Evolutionary conservation across 2,888 invertebrate species (phyloP).

Genomic region (Napeogenes inachia): DNA sequence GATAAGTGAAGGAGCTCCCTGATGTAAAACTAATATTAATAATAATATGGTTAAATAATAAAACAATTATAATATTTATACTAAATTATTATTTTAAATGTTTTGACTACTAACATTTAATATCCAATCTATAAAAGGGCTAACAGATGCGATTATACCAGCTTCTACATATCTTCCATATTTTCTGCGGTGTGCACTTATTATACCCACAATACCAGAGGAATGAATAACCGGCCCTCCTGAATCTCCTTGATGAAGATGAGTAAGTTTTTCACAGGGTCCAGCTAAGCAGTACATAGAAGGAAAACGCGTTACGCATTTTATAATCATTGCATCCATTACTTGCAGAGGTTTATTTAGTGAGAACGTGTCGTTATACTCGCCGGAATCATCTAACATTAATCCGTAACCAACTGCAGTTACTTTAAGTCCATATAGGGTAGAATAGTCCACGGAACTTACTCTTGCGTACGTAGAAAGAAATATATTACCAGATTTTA

Average conservation of each 20-base stretch:
- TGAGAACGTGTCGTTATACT: neutral
- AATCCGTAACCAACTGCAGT: constrained; percentile 10
- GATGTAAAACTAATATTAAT: too few relatives aligned
- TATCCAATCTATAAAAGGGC: constrained; percentile 13
- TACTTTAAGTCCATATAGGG: constrained; percentile 11
- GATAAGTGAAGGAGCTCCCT: too few relatives aligned
- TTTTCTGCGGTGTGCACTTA: neutral
- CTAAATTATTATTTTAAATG: neutral
- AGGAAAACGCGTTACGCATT: neutral
- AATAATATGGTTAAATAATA: too few relatives aligned
- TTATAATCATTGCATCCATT: constrained; percentile 9
- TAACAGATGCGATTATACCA: constrained; percentile 10
- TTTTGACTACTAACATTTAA: constrained; percentile 10
- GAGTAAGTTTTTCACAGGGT: constrained; percentile 9
- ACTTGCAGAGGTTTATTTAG: constrained; percentile 18
- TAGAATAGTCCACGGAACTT: constrained; percentile 14
- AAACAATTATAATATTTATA: too few relatives aligned
- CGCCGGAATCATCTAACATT: neutral
- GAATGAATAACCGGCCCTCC: constrained; percentile 14
- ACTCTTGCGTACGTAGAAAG: constrained; percentile 9
- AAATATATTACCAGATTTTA: constrained; percentile 7
- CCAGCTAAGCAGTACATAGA: constrained; percentile 7
- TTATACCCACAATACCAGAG: constrained; percentile 15
- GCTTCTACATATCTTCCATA: too few relatives aligned
- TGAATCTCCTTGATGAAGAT: constrained; percentile 12